These are phyloP conservation scores for Myotis findleyi DNA, from an alignment of 2,797 vertebrate species.

Conservation along the genomic window DNA sequence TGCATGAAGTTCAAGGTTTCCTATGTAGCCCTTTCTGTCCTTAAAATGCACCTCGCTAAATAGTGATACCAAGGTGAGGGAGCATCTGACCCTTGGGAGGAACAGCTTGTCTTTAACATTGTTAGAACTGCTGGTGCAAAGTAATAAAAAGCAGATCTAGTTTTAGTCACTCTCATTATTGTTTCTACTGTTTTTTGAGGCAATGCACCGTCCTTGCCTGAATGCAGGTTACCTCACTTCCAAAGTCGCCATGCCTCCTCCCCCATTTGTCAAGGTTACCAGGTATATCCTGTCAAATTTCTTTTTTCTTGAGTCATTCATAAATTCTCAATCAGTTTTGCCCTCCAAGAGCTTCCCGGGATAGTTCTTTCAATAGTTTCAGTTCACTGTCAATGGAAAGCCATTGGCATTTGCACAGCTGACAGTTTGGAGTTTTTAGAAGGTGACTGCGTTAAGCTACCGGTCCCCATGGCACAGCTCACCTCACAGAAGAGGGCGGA, in stretches of 20 bases:
- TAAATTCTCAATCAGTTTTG: neutral
- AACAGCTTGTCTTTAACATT: neutral
- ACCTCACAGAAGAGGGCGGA: neutral
- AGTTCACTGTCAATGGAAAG: neutral
- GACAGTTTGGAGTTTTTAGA: neutral
- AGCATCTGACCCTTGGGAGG: neutral
- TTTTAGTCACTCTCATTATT: neutral
- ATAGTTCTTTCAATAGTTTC: neutral
- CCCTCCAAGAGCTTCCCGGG: neutral
- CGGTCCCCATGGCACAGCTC: neutral
- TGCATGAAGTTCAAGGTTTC: neutral
- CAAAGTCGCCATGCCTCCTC: neutral
- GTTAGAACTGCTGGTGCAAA: neutral
- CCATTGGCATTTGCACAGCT: neutral
- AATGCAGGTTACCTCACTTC: neutral
- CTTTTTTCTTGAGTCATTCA: neutral
- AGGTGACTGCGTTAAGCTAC: neutral
- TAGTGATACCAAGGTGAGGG: neutral
- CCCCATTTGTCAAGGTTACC: neutral
- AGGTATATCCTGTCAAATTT: neutral
- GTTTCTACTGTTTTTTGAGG: neutral
- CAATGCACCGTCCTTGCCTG: neutral
- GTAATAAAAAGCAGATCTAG: neutral
- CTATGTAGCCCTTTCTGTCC: neutral
- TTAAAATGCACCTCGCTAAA: neutral